Evolutionary conservation across 2,113 vertebrate species (phyloP).

Genomic region (Misgurnus anguillicaudatus): DNA sequence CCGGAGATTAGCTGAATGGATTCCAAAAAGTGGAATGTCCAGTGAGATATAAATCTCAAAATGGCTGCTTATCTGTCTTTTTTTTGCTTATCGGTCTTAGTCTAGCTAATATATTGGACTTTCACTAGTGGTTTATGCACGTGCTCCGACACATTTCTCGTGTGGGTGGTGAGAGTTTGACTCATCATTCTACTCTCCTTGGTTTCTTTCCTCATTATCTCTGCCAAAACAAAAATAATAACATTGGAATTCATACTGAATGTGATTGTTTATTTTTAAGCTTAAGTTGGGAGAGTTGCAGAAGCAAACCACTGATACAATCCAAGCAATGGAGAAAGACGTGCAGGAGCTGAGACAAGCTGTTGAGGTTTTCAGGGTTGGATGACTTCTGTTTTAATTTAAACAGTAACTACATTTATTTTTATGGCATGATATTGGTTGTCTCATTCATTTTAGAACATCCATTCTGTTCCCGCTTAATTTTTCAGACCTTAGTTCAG

Average conservation of each 20-base stretch:
- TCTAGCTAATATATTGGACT: neutral
- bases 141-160: neutral
- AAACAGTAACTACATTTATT: neutral
- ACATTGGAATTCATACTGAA: neutral
- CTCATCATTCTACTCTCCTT: neutral
- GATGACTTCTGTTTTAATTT: neutral
- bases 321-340: conserved; percentile 35
- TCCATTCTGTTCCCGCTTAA: neutral
- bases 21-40: no score
- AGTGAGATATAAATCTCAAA: neutral
- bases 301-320: neutral
- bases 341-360: conserved; percentile 31
- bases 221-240: neutral
- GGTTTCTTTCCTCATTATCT: neutral
- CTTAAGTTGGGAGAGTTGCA: conserved; percentile 39
- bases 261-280: conserved; percentile 14
- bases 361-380: conserved; percentile 34
- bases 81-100: neutral
- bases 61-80: neutral
- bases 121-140: neutral
- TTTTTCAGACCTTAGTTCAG: conserved; percentile 22
- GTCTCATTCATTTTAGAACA: neutral
- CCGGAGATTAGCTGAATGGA: no score
- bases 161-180: neutral
- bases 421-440: neutral